Evolutionary conservation across 2,888 invertebrate species (phyloP).

Genomic region (Acleris laterana): DNA sequence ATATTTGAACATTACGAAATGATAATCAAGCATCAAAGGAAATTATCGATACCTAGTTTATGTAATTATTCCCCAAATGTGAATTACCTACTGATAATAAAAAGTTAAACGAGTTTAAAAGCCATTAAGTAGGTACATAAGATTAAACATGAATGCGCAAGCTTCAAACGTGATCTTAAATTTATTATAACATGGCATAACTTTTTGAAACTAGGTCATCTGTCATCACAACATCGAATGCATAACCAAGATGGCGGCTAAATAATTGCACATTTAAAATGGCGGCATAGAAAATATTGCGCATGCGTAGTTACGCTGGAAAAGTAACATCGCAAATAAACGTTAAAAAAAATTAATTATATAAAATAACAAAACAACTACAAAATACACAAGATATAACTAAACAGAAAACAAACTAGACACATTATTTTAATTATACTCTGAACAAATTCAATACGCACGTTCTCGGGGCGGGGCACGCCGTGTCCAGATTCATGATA

Average conservation of each 20-base stretch:
- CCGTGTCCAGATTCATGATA: constrained; percentile 14
- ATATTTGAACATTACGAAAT: too few species aligned
- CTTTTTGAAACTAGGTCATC: neutral
- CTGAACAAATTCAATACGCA: neutral
- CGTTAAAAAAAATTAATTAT: too few species aligned
- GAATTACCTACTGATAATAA: neutral
- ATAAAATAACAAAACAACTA: neutral
- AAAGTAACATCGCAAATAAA: neutral
- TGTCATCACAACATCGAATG: neutral
- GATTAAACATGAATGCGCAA: too few species aligned
- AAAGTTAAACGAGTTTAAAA: too few species aligned
- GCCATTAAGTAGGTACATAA: too few species aligned
- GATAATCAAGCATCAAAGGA: too few species aligned
- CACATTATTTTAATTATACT: neutral
- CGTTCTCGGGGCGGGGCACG: constrained; percentile 14
- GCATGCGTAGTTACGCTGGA: neutral
- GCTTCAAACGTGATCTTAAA: too few species aligned
- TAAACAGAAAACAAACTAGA: neutral
- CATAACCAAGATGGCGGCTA: neutral
- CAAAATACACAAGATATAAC: neutral
- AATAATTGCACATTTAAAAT: neutral
- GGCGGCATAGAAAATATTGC: neutral
- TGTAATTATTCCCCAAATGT: neutral
- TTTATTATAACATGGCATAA: too few species aligned
- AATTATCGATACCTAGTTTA: too few species aligned